Evolutionary conservation across 2,113 vertebrate species (phyloP).

Genomic region (Melanotaenia duboulayi): DNA sequence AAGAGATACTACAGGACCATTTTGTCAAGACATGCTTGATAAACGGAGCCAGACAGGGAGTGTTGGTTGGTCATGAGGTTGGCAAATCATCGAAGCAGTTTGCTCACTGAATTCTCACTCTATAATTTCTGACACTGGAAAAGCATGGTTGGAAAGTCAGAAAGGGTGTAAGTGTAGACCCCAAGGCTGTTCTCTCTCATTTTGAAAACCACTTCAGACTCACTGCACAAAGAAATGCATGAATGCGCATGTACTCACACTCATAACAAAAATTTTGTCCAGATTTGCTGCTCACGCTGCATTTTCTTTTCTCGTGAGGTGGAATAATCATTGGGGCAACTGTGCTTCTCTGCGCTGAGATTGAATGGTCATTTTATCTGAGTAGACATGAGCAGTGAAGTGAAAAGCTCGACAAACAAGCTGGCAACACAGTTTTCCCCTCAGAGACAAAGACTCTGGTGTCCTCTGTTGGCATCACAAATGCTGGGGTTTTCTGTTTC

Average conservation of each 20-base stretch:
- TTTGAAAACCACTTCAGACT: conserved; percentile 61
- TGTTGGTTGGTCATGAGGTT: conserved; percentile 58
- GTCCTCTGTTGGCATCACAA: conserved; percentile 56
- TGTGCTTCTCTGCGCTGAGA: conserved; percentile 36
- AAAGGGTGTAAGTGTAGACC: conserved; percentile 61
- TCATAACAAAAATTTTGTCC: conserved; percentile 8
- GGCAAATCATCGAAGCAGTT: conserved; percentile 61
- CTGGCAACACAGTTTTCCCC: conserved; percentile 38
- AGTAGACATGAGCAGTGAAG: conserved; percentile 71
- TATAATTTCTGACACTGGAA: conserved; percentile 74
- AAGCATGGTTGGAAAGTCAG: conserved; percentile 58
- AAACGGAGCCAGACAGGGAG: conserved; percentile 50
- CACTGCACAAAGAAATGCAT: conserved; percentile 35
- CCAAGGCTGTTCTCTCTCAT: conserved; percentile 64
- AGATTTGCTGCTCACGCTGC: conserved; percentile 51
- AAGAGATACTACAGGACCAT: conserved; percentile 4
- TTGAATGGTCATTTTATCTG: conserved; percentile 71
- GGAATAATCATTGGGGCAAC: conserved; percentile 38
- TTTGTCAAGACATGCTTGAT: conserved; percentile 32
- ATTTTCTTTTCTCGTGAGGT: conserved; percentile 50
- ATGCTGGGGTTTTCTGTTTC: conserved; percentile 46
- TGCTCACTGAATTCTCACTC: conserved; percentile 64
- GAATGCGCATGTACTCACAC: conserved; percentile 22
- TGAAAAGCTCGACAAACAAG: conserved; percentile 73
- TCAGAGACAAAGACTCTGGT: conserved; percentile 75